A percentile compares a stretch with the other conserved stretches of the same genome.
Evolutionary conservation across 2,888 invertebrate genomes (phyloP).

Genomic region (Phalera bucephala): DNA sequence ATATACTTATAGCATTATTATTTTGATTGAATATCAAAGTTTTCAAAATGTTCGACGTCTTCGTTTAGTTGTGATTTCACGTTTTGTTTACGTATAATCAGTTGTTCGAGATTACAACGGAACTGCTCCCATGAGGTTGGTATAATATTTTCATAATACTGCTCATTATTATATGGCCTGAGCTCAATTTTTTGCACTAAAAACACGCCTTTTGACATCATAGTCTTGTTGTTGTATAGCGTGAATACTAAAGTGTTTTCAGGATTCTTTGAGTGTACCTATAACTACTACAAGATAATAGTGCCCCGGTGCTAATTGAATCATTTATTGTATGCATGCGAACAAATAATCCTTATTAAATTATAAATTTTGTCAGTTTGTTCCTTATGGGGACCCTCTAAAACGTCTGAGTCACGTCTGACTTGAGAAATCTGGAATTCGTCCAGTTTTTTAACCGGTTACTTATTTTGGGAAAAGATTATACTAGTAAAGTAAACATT

Average conservation of each 20-base stretch:
- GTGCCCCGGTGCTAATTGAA: constrained; percentile 16
- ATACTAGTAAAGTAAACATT: neutral
- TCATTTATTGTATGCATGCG: constrained; percentile 11
- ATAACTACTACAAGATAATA: constrained; percentile 16
- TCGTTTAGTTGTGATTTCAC: constrained; percentile 15
- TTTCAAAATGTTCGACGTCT: constrained; percentile 5
- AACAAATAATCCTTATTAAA: constrained; percentile 10
- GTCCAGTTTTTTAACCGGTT: constrained; percentile 21
- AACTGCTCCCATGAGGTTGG: constrained; percentile 34
- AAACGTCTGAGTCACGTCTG: constrained; percentile 27
- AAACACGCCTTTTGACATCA: constrained; percentile 37
- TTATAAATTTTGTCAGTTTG: constrained; percentile 10
- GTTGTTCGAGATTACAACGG: constrained; percentile 19
- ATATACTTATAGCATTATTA: neutral
- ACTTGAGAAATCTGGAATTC: constrained; percentile 21
- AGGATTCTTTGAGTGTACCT: no score
- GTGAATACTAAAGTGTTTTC: constrained; percentile 25
- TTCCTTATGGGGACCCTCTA: constrained; percentile 7
- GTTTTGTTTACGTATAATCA: constrained; percentile 27
- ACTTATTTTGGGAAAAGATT: constrained; percentile 20
- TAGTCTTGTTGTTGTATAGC: constrained; percentile 16
- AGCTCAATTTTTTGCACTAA: constrained; percentile 35
- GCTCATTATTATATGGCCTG: constrained; percentile 35
- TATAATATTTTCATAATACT: constrained; percentile 25
- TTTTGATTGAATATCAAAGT: neutral